Conservation (phyloP, 2,888 invertebrate genomes). For the Macropis europaea region DNA sequence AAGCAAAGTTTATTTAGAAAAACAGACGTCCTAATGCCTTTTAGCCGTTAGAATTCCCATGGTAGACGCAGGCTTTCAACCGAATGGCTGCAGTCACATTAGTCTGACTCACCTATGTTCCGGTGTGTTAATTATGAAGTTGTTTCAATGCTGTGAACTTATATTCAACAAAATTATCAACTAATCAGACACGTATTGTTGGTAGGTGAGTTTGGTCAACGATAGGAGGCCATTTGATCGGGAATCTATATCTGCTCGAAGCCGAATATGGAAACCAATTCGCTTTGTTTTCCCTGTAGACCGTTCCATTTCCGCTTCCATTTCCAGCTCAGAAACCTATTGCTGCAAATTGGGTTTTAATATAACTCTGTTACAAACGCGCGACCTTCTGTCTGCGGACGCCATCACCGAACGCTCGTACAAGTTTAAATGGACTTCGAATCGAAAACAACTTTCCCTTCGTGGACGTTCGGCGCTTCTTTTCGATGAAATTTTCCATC, state of each 20-base stretch:
- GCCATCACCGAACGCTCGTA: conserved; percentile 40
- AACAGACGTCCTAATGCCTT: no score
- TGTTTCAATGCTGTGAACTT: no score
- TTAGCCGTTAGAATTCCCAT: no score
- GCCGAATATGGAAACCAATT: conserved; percentile 23
- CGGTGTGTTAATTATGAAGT: no score
- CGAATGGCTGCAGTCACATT: no score
- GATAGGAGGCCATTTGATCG: conserved; percentile 6
- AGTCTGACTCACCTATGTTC: no score
- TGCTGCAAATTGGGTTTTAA: conserved; percentile 64
- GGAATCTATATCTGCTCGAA: neutral
- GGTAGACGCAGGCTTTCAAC: no score
- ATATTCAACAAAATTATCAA: no score
- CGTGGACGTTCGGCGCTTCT: neutral
- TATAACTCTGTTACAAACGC: conserved; percentile 55
- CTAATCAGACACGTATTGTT: no score
- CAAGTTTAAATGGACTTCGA: conserved; percentile 45
- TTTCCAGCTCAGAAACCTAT: conserved; percentile 47
- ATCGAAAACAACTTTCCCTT: conserved; percentile 48
- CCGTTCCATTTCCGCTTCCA: neutral
- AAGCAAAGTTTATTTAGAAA: no score
- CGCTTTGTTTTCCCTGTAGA: neutral
- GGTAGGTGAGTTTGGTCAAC: no score
- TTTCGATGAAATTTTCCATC: neutral
- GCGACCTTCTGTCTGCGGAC: conserved; percentile 21